Evolutionary conservation across 2,888 invertebrate genomes (phyloP).

Genomic region (Cheilosia urbana): DNA sequence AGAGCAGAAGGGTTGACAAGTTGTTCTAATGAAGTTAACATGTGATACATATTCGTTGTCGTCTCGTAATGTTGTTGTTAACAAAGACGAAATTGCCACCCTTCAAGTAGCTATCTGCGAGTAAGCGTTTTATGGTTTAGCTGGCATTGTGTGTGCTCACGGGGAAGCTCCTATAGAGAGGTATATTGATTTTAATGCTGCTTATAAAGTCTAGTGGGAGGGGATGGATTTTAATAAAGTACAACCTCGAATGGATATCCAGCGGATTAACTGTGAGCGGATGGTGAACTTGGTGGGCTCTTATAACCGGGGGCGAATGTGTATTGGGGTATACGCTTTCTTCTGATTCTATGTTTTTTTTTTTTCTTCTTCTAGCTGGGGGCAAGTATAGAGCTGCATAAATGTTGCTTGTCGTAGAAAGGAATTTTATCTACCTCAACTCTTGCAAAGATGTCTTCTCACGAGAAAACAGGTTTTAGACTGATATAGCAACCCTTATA

Average conservation of each 20-base stretch:
- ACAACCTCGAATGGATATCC: neutral
- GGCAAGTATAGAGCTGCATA: too few species aligned
- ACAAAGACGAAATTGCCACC: conserved; percentile 63
- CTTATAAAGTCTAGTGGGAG: neutral
- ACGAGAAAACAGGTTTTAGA: too few species aligned
- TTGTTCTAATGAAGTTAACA: conserved; percentile 75
- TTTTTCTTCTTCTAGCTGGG: too few species aligned
- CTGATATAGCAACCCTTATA: too few species aligned
- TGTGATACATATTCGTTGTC: conserved; percentile 69
- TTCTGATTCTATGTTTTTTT: too few species aligned
- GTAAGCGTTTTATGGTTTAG: conserved; percentile 61
- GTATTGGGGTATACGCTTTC: too few species aligned
- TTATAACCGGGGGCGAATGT: too few species aligned
- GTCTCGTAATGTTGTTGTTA: conserved; percentile 74
- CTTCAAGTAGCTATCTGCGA: conserved; percentile 53
- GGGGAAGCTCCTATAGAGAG: conserved; percentile 23
- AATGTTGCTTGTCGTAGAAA: too few species aligned
- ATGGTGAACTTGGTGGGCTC: neutral
- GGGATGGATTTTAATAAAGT: conserved; percentile 33
- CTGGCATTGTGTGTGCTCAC: conserved; percentile 31
- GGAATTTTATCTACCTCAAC: too few species aligned
- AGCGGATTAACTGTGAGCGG: neutral
- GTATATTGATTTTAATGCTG: conserved; percentile 56
- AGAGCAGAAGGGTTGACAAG: conserved; percentile 73
- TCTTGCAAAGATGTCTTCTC: too few species aligned